Conservation (phyloP, 64 coral and sea anemone genomes). For the Montipora foliosa region DNA sequence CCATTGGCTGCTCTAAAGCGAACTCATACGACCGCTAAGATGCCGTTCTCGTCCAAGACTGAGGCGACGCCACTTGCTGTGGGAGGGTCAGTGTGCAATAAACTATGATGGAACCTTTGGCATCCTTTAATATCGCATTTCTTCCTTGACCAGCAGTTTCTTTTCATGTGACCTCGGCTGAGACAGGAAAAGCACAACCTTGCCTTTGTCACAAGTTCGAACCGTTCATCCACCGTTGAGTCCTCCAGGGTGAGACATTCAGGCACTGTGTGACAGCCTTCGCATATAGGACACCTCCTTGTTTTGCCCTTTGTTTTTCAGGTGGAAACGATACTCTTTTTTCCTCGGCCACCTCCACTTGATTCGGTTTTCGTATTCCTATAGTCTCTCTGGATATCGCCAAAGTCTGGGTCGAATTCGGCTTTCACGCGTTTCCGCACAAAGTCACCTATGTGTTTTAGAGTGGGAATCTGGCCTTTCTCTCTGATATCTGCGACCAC, state of each 20-base stretch:
- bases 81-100: conserved; percentile 36
- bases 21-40: conserved; percentile 59
- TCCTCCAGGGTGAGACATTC: too few relatives aligned
- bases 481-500: conserved; percentile 63
- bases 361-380: neutral
- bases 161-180: conserved; percentile 13
- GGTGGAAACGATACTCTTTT: neutral
- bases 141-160: conserved; percentile 24
- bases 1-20: too few relatives aligned
- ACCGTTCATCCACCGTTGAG: too few relatives aligned
- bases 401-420: conserved; percentile 48
- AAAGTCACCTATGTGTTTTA: conserved; percentile 51
- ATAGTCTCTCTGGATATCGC: neutral
- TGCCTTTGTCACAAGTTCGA: too few relatives aligned
- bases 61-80: neutral
- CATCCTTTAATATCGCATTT: conserved; percentile 20
- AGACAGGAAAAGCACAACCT: conserved; percentile 30
- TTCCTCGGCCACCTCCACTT: neutral
- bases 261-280: too few relatives aligned
- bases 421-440: conserved; percentile 46
- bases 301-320: too few relatives aligned
- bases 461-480: conserved; percentile 1
- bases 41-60: conserved; percentile 17
- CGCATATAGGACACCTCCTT: too few relatives aligned
- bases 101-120: conserved; percentile 3